Base-by-base conservation (phyloP, 1,140 invertebrate species). In the Anastrepha ludens region DNA sequence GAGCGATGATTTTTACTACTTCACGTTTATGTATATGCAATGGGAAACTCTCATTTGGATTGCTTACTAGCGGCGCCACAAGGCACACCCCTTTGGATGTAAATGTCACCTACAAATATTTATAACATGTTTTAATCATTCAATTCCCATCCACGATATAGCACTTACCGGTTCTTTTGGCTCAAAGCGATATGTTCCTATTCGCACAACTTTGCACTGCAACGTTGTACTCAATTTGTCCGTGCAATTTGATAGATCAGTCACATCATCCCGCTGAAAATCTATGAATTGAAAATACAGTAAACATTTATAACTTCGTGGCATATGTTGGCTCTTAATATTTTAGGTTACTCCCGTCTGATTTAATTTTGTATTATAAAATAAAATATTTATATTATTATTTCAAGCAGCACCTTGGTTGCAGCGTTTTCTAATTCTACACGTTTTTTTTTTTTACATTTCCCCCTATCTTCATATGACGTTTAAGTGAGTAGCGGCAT, bases 141-240 rank as follows among this genome's bases (percentile, higher is more conserved):
- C 20, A 86, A 29, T 67, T 67, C 8, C 64, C 64, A 13, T 67
- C 9, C 15, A 2, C 29, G 15, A 29, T 29, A 29, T 87, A 88
- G 8, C 87, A 91, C 90, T 90, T 93, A 97, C 94, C 93, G 95
- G 94, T 90, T 96, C 96, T 85, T 93, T 94, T 60, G 96, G 95
- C 89, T 95, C 93, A 91, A 96, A 97, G 94, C 96, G 96, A 90
- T 97, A 96, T 6, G 96, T 96, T 78, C 97, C 97, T 91, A 97
- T 96, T 89, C 96, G 94, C 88, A 97, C 95, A n/a, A 96, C 96
- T 88, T 96, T 94, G 93, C 97, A 97, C 9, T 94, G 93, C 9
- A 97, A 90, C 39, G 94, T 92, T 2, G 94, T 94, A 86, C 94
- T 93, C 67, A 93, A 81, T 13, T 91, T 92, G 90, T 91, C 90